Conservation (phyloP, 2,888 invertebrate genomes). For the Euzophera pinguis region DNA sequence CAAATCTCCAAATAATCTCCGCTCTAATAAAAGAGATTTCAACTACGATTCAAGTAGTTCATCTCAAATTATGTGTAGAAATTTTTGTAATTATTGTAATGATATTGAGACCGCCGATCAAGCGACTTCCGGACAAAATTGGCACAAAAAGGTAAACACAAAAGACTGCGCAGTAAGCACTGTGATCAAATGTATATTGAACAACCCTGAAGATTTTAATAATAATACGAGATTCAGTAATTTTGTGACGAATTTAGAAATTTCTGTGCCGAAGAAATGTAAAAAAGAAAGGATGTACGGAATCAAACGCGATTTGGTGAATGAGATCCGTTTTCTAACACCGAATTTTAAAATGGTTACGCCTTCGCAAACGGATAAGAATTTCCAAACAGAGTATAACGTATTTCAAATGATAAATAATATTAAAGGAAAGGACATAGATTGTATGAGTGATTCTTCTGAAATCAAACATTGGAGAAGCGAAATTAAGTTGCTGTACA, state of each 20-base stretch:
- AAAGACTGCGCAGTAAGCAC: constrained; percentile 39
- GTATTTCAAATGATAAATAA: constrained; percentile 39
- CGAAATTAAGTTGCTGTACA: constrained; percentile 54
- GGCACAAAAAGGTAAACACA: constrained; percentile 27
- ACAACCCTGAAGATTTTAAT: constrained; percentile 12
- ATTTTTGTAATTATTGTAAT: neutral
- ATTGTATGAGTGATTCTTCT: constrained; percentile 1
- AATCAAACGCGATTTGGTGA: constrained; percentile 33
- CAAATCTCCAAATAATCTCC: neutral
- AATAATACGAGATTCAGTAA: constrained; percentile 14
- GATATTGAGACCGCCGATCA: constrained; percentile 23
- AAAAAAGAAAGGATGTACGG: constrained; percentile 19
- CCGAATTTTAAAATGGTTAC: constrained; percentile 39
- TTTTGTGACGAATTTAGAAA: constrained; percentile 16
- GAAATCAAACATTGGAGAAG: constrained; percentile 14
- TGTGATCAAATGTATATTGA: constrained; percentile 32
- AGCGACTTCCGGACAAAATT: constrained; percentile 37
- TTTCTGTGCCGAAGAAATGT: constrained; percentile 15
- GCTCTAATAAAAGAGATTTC: neutral
- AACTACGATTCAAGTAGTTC: neutral
- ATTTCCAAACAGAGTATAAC: constrained; percentile 17
- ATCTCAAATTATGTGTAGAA: too few species aligned
- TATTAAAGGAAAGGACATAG: neutral
- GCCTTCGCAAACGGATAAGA: constrained; percentile 44
- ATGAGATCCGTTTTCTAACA: constrained; percentile 32